A percentile compares a stretch with the other conserved stretches of the same genome.
phyloP scores from a whole-genome alignment of 2,888 invertebrate genomes.

The Labia minor region DNA sequence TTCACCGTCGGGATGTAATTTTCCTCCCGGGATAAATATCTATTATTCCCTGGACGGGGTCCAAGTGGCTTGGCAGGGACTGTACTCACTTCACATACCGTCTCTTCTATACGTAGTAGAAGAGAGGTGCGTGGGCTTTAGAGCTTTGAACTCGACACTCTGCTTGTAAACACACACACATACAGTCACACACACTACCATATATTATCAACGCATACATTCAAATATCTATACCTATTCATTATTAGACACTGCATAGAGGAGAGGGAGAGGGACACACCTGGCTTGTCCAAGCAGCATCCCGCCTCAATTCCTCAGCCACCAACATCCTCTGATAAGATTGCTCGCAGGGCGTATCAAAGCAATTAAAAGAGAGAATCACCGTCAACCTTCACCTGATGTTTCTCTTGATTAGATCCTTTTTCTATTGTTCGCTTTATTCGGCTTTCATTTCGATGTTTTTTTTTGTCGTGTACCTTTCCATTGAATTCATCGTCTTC shows the following conservation, averaged over 20 bases:
- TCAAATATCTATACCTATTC: background rate
- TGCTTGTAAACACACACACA: background rate
- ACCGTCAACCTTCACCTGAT: no score
- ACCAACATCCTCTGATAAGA: background rate
- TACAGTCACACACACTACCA: background rate
- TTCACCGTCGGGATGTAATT: background rate
- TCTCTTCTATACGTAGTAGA: background rate
- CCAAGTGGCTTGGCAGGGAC: background rate
- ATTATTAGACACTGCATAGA: conserved; percentile 1
- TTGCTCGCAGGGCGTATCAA: background rate
- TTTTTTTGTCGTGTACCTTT: no score
- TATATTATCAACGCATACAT: background rate
- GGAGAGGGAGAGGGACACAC: background rate
- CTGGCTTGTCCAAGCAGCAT: background rate
- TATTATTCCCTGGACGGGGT: conserved; percentile 4
- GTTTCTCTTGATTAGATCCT: no score
- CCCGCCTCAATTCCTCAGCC: background rate
- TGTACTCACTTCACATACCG: background rate
- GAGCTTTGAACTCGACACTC: conserved; percentile 2
- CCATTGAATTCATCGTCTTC: no score
- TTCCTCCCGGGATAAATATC: background rate
- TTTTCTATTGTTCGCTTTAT: no score
- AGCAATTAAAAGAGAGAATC: no score
- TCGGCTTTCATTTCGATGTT: no score
- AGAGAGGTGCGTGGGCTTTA: conserved; percentile 5